These are phyloP conservation scores for Morelia viridis DNA, from an alignment of 2,797 vertebrate genomes.

Conservation along the genomic window DNA sequence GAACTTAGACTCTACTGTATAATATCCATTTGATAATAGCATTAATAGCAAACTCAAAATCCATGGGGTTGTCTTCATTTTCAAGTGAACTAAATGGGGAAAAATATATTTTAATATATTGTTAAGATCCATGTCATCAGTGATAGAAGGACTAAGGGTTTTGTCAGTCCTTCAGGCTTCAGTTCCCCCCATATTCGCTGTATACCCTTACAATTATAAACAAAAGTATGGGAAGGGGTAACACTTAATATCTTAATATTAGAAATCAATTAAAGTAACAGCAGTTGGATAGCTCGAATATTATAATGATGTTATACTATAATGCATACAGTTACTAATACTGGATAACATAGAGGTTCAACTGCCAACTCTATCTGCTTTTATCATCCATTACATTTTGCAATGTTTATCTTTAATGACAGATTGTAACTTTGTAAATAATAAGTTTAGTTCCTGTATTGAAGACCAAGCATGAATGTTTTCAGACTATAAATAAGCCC, in stretches of 20 bases:
- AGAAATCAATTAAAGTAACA: background rate
- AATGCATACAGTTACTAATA: background rate
- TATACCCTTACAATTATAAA: background rate
- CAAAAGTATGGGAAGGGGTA: background rate
- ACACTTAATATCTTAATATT: background rate
- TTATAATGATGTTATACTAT: background rate
- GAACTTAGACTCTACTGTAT: slow-evolving; percentile 52
- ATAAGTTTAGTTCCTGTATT: background rate
- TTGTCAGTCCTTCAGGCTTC: background rate
- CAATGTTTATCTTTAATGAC: background rate
- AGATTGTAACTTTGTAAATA: background rate
- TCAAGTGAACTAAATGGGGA: slow-evolving; percentile 41
- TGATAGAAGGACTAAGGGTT: background rate
- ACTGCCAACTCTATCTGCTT: background rate
- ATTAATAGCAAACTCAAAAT: slow-evolving; percentile 79
- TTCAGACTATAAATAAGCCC: background rate
- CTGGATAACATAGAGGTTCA: background rate
- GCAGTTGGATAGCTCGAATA: background rate
- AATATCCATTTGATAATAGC: slow-evolving; percentile 70
- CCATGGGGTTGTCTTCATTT: slow-evolving; percentile 84
- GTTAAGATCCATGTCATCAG: background rate
- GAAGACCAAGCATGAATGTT: background rate
- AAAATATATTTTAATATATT: slow-evolving; percentile 22
- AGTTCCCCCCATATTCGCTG: background rate
- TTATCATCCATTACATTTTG: background rate